phyloP scores from a whole-genome alignment of 2,797 vertebrate genomes.

The Cetoscarus ocellatus region DNA sequence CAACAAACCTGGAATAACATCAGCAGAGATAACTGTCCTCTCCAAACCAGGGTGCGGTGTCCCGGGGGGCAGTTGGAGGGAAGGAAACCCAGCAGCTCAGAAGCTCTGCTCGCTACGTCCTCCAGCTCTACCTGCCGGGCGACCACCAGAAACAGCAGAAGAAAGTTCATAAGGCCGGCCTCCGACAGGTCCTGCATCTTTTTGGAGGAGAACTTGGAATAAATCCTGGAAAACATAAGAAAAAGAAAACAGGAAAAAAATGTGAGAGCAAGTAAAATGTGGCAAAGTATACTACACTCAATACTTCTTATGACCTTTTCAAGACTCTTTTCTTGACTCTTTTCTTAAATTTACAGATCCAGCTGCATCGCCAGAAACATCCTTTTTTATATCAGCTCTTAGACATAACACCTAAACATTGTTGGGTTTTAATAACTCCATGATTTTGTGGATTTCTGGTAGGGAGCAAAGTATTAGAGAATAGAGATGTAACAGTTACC shows the following conservation, averaged over 20 bases:
- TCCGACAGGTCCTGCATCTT: conserved; percentile 96
- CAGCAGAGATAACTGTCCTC: conserved; percentile 90
- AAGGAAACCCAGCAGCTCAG: conserved; percentile 89
- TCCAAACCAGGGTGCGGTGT: conserved; percentile 89
- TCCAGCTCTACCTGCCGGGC: conserved; percentile 89
- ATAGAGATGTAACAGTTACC: too few relatives aligned
- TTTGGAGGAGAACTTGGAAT: conserved; percentile 95
- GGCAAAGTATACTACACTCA: too few relatives aligned
- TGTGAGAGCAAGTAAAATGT: too few relatives aligned
- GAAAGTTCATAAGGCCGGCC: conserved; percentile 93
- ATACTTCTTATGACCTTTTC: too few relatives aligned
- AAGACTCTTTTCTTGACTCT: too few relatives aligned
- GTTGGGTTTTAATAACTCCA: too few relatives aligned
- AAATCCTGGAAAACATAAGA: conserved; percentile 86
- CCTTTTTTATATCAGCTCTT: too few relatives aligned
- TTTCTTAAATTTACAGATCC: too few relatives aligned
- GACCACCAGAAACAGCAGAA: conserved; percentile 92
- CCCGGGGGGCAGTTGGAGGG: conserved; percentile 79
- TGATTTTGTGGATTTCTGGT: too few relatives aligned
- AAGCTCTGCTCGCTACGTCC: conserved; percentile 88
- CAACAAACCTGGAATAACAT: conserved; percentile 84
- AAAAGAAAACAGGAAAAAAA: not conserved
- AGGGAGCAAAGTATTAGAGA: too few relatives aligned
- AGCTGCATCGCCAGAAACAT: too few relatives aligned
- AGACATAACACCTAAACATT: too few relatives aligned